Evolutionary conservation across 2,797 vertebrate genomes (phyloP).

Genomic region (Falco berigora): DNA sequence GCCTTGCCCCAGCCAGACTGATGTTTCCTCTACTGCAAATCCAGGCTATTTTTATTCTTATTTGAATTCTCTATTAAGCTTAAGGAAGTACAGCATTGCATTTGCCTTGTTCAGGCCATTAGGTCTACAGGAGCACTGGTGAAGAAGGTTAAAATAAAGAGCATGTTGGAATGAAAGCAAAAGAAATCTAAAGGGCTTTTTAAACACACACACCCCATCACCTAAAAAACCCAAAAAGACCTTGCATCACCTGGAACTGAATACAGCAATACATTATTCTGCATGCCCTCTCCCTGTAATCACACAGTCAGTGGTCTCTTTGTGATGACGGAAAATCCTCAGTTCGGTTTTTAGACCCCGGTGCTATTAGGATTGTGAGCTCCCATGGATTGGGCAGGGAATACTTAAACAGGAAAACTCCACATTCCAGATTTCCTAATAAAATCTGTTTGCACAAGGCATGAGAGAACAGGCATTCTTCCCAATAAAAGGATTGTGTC

Average conservation of each 20-base stretch:
- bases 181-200: not conserved
- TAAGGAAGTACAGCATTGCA: not conserved
- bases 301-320: not conserved
- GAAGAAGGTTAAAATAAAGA: not conserved
- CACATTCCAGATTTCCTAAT: not conserved
- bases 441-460: not conserved
- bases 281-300: not conserved
- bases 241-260: not conserved
- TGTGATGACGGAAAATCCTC: not conserved
- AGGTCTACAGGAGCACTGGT: not conserved
- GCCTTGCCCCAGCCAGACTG: not conserved
- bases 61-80: constrained; percentile 32
- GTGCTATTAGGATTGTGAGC: not conserved
- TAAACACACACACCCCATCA: not conserved
- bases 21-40: constrained; percentile 51
- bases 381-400: not conserved
- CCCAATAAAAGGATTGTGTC: not conserved
- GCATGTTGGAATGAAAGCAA: not conserved
- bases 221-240: not conserved
- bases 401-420: not conserved
- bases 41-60: not conserved
- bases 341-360: not conserved
- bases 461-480: not conserved
- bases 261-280: not conserved
- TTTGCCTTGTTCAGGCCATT: not conserved